Conservation (phyloP, 2,888 invertebrate genomes). For the Eupithecia centaureata region DNA sequence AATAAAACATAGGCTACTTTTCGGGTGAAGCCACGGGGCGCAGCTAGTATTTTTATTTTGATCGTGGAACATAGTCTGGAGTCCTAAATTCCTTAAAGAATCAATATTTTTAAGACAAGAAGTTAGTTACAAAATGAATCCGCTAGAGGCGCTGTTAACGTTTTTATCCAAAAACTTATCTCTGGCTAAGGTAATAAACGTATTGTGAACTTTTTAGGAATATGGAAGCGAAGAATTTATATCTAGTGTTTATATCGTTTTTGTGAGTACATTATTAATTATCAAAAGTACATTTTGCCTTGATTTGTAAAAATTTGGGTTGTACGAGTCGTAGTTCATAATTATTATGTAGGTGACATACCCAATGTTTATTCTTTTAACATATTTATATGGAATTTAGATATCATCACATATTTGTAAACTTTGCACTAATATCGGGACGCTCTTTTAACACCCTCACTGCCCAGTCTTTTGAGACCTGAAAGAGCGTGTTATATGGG, state of each 20-base stretch:
- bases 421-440: neutral
- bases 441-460: neutral
- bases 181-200: neutral
- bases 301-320: slow-evolving; percentile 5
- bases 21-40: no score
- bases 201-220: slow-evolving; percentile 10
- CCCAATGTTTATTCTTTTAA: slow-evolving; percentile 1
- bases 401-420: neutral
- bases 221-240: slow-evolving; percentile 29
- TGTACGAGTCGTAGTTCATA: slow-evolving; percentile 15
- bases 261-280: slow-evolving; percentile 21
- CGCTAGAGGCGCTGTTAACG: neutral
- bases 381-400: slow-evolving; percentile 14
- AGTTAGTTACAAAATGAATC: neutral
- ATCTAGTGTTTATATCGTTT: slow-evolving; percentile 28
- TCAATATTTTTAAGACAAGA: neutral
- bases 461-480: no score
- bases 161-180: neutral
- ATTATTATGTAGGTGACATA: neutral
- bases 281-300: slow-evolving; percentile 19
- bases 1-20: no score
- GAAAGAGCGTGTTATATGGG: no score
- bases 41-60: no score
- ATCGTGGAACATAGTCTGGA: no score
- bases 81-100: no score